Percentiles rank a stretch among this genome's conserved stretches.
Conservation (phyloP, 2,797 vertebrate genomes). For the Falco cherrug region DNA sequence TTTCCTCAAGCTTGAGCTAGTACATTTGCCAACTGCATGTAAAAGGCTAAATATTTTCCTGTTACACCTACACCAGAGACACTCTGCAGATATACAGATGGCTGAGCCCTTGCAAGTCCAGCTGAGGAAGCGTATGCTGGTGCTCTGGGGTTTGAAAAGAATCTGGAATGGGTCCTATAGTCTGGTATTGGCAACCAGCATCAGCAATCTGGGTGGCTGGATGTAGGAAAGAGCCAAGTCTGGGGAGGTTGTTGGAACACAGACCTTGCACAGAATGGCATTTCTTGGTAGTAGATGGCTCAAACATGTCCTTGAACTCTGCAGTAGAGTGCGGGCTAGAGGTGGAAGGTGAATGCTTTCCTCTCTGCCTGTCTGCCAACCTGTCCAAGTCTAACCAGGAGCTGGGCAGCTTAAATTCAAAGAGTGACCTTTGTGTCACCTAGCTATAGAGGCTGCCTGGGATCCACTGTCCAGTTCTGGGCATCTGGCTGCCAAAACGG, state of each 20-base stretch:
- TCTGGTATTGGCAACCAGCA: not conserved
- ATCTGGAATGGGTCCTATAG: slow-evolving; percentile 9
- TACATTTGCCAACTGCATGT: not conserved
- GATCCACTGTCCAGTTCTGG: not conserved
- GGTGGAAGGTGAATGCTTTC: not conserved
- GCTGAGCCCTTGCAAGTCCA: not conserved
- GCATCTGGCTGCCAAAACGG: not conserved
- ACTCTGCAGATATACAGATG: not conserved
- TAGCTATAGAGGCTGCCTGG: not conserved
- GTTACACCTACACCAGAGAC: not conserved
- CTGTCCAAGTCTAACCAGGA: not conserved
- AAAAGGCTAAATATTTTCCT: slow-evolving; percentile 25
- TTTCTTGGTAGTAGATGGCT: not conserved
- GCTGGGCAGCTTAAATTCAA: not conserved
- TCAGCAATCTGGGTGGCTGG: not conserved
- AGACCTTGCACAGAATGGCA: not conserved
- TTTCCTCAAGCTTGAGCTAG: not conserved
- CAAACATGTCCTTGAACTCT: not conserved
- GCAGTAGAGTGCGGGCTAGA: not conserved
- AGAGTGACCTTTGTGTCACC: not conserved
- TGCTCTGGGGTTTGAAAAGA: not conserved
- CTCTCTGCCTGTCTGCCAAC: not conserved
- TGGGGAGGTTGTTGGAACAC: not conserved
- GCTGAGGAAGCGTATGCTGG: not conserved
- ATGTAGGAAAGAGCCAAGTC: not conserved